Percentiles rank a stretch among this genome's conserved stretches.
These are phyloP conservation scores for Thymallus thymallus DNA, from an alignment of 2,113 vertebrate genomes.

Conservation along the genomic window DNA sequence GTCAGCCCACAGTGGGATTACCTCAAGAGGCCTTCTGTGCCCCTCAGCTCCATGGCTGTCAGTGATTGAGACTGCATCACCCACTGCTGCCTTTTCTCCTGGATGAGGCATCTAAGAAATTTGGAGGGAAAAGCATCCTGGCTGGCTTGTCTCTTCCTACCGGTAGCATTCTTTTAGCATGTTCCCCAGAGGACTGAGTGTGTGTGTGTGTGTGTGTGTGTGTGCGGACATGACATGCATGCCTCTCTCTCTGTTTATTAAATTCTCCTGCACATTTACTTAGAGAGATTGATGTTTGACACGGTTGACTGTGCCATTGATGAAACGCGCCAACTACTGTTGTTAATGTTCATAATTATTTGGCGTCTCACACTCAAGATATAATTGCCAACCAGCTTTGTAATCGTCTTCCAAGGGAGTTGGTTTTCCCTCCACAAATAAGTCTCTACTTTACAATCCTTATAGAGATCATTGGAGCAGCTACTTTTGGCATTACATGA, in stretches of 20 bases:
- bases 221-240: conserved; percentile 9
- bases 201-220: not conserved
- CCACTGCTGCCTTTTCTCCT: too few relatives aligned
- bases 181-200: not conserved
- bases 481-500: not conserved
- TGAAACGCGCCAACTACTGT: too few relatives aligned
- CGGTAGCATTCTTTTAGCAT: not conserved
- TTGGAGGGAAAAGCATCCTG: too few relatives aligned
- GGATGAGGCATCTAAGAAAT: too few relatives aligned
- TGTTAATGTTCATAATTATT: not conserved
- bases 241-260: conserved; percentile 18
- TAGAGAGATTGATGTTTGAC: conserved; percentile 42
- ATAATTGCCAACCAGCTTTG: too few relatives aligned
- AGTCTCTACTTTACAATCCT: too few relatives aligned
- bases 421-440: too few relatives aligned
- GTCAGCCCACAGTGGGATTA: not conserved
- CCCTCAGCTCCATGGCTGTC: not conserved
- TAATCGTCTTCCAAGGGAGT: too few relatives aligned
- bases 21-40: not conserved
- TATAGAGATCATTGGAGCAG: not conserved
- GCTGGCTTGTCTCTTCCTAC: not conserved
- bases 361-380: conserved; percentile 23
- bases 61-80: too few relatives aligned
- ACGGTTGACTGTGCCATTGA: conserved; percentile 6
- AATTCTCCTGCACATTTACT: conserved; percentile 20